These are phyloP conservation scores for Spheniscus mendiculus DNA, from an alignment of 2,113 vertebrate genomes.

Conservation along the genomic window DNA sequence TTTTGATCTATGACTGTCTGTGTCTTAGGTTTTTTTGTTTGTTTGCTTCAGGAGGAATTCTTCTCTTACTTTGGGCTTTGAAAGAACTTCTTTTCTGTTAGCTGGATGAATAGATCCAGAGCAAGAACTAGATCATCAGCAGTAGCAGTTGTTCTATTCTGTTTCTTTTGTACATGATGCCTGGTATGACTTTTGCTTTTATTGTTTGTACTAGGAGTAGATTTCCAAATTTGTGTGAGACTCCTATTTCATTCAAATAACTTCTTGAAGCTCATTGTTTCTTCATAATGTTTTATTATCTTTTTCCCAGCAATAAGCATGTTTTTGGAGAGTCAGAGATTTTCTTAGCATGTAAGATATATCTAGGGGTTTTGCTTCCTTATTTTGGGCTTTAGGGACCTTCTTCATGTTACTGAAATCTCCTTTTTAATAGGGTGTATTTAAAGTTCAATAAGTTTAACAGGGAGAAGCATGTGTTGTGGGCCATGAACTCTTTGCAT, in stretches of 20 bases:
- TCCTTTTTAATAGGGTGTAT: neutral
- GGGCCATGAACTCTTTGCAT: neutral
- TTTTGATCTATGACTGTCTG: neutral
- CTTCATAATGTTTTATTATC: neutral
- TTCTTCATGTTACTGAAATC: neutral
- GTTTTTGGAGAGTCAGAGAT: neutral
- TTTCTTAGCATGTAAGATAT: neutral
- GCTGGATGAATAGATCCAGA: neutral
- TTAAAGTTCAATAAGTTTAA: neutral
- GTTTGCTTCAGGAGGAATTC: neutral
- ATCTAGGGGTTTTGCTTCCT: neutral
- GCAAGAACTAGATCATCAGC: neutral
- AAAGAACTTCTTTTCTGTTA: neutral
- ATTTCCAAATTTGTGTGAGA: neutral
- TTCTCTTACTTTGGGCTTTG: neutral
- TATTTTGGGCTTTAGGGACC: neutral
- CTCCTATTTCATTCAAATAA: neutral
- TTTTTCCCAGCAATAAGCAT: neutral
- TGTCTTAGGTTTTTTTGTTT: neutral
- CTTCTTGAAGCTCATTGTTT: neutral
- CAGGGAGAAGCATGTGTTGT: fast-evolving
- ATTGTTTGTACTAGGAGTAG: neutral
- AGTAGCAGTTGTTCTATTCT: neutral
- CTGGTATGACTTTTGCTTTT: neutral
- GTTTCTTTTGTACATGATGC: neutral